These are phyloP conservation scores for Hiodon tergisus DNA, from an alignment of 2,113 vertebrate species.

Conservation along the genomic window DNA sequence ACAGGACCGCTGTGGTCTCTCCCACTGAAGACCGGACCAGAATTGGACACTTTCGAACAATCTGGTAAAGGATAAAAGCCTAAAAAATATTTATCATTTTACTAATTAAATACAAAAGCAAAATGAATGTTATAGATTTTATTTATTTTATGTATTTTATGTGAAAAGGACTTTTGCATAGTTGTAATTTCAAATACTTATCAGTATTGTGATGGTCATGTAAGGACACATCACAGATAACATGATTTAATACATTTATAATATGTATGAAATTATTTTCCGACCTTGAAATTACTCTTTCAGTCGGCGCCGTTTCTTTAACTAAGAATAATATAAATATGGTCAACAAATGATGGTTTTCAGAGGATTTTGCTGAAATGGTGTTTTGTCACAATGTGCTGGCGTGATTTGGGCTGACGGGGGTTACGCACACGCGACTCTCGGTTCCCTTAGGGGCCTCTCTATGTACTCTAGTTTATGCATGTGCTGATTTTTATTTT, in stretches of 20 bases:
- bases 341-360: not conserved
- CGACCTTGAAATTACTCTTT: not conserved
- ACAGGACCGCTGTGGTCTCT: no score
- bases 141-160: not conserved
- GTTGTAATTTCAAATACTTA: not conserved
- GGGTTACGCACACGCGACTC: no score
- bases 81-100: not conserved
- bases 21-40: no score
- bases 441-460: not conserved
- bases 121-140: not conserved
- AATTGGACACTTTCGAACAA: no score
- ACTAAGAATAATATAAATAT: not conserved
- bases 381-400: no score
- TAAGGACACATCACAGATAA: not conserved
- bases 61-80: no score
- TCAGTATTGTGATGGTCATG: not conserved
- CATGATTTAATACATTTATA: not conserved
- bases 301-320: not conserved
- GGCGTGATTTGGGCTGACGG: no score
- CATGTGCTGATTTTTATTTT: not conserved
- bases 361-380: not conserved
- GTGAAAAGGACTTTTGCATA: not conserved
- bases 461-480: not conserved
- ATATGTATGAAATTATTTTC: constrained; percentile 4
- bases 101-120: not conserved